Evolutionary conservation across 2,113 vertebrate genomes (phyloP), one percentile per base, ranked within the genome.

Genomic region (Tetrax tetrax): DNA sequence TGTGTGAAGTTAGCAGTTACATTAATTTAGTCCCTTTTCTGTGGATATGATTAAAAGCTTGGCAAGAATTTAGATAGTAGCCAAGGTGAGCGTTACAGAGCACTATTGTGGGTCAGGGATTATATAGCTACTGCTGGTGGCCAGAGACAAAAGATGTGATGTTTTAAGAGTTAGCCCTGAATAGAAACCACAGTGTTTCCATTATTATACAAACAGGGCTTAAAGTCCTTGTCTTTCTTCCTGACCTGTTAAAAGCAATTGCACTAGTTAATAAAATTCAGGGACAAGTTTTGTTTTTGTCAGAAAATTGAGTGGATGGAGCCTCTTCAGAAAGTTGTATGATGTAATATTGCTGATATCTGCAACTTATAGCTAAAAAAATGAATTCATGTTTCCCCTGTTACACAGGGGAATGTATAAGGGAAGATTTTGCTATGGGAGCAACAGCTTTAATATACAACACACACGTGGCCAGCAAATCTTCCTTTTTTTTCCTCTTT

Each of bases 141-240:
- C 79, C 81, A 64, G 86, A 90, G 56, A 94, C 94, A 95, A 96
- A 95, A 81, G 95, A 23, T 35, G 76, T 13, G 41, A 75, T 83
- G 65, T 82, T 91, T 79, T 23, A 61, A 61, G 94, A 72, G 83
- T 59, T 27, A 54, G 69, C 61, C 65, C 48, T 21, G 1, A 66
- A 8, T 4, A 71, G 83, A 9, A 69, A 61, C 74, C 87, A 33
- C 63, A 11, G 66, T n/a, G 45, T 72, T 91, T 66, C 96, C 78
- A 93, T 94, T 96, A 87, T 96, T 90, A 88, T 87, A 96, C 94
- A 85, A 93, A 95, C 87, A 47, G 63, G 70, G 82, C 78, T 94
- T 91, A 80, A 94, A 80, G 75, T 59, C 82, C 87, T 91, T 64
- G 71, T 77, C 84, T 77, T 66, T 94, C 54, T 93, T 80, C 41